Conservation (phyloP, 1,140 invertebrate genomes). For the Tetragnatha versicolor region DNA sequence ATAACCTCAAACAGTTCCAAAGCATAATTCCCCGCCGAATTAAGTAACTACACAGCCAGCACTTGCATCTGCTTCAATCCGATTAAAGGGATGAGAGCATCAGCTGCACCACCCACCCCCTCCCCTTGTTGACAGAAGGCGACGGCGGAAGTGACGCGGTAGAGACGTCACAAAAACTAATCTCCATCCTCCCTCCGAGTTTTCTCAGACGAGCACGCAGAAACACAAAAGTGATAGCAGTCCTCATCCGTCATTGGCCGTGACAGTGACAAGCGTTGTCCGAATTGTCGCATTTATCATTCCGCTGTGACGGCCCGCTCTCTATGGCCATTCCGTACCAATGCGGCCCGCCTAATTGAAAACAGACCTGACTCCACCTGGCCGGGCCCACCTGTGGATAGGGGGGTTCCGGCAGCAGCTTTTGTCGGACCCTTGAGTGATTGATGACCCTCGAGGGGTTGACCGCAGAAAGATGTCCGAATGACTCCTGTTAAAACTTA, state of each 20-base stretch:
- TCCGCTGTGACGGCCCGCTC: background rate
- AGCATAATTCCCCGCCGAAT: too few relatives aligned
- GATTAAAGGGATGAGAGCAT: too few relatives aligned
- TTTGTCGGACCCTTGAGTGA: conserved; percentile 36
- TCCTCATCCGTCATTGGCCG: conserved; percentile 34
- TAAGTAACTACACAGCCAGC: too few relatives aligned
- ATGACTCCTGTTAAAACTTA: conserved; percentile 23
- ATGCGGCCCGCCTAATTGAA: conserved; percentile 47
- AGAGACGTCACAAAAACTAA: conserved; percentile 44
- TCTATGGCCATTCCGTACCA: conserved; percentile 19
- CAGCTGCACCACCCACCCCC: too few relatives aligned
- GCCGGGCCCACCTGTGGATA: conserved; percentile 16
- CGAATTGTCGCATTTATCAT: conserved; percentile 52
- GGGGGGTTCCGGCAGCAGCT: conserved; percentile 22
- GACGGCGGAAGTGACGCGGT: conserved; percentile 37
- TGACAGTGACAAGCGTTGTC: conserved; percentile 53
- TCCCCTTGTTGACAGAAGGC: conserved; percentile 24
- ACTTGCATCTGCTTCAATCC: too few relatives aligned
- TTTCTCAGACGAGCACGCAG: conserved; percentile 25
- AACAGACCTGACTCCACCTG: conserved; percentile 50
- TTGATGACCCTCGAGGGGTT: conserved; percentile 22
- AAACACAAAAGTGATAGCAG: conserved; percentile 46
- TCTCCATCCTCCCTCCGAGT: conserved; percentile 34
- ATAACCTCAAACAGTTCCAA: too few relatives aligned
- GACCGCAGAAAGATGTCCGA: conserved; percentile 29